phyloP scores from a whole-genome alignment of 1,140 invertebrate species.

The Drosophila varians region DNA sequence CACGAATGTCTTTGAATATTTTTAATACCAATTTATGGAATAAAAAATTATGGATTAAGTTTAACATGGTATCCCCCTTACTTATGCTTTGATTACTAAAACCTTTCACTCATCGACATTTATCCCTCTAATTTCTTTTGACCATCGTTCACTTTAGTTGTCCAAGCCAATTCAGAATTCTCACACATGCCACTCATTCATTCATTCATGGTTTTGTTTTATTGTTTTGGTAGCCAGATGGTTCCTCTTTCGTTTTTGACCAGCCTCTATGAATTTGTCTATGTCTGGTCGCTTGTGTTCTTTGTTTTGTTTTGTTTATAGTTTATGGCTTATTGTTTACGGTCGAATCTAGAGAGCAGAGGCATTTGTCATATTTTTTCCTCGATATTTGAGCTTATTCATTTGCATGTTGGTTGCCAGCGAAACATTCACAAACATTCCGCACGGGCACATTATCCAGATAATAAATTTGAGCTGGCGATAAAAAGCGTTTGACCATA shows the following conservation, averaged over 20 bases:
- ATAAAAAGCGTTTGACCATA: conserved; percentile 68
- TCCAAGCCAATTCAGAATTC: too few species aligned
- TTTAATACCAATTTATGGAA: too few species aligned
- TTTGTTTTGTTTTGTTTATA: conserved; percentile 58
- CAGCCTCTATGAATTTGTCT: too few species aligned
- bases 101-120: not conserved
- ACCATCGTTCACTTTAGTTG: too few species aligned
- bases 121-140: not conserved
- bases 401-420: conserved; percentile 53
- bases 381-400: conserved; percentile 41
- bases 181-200: conserved; percentile 14
- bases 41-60: too few species aligned
- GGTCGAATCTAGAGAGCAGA: conserved; percentile 2
- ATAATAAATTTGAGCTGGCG: conserved; percentile 70
- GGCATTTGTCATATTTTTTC: conserved; percentile 51
- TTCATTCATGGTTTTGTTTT: conserved; percentile 26
- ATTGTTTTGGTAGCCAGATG: conserved; percentile 16
- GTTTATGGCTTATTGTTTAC: conserved; percentile 60
- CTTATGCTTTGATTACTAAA: too few species aligned
- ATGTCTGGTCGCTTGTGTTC: conserved; percentile 5
- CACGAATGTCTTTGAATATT: too few species aligned
- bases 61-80: too few species aligned
- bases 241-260: conserved; percentile 24
- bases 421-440: conserved; percentile 58
- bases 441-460: conserved; percentile 67